Conservation (phyloP, 2,888 invertebrate species). For the Endotricha flammealis region DNA sequence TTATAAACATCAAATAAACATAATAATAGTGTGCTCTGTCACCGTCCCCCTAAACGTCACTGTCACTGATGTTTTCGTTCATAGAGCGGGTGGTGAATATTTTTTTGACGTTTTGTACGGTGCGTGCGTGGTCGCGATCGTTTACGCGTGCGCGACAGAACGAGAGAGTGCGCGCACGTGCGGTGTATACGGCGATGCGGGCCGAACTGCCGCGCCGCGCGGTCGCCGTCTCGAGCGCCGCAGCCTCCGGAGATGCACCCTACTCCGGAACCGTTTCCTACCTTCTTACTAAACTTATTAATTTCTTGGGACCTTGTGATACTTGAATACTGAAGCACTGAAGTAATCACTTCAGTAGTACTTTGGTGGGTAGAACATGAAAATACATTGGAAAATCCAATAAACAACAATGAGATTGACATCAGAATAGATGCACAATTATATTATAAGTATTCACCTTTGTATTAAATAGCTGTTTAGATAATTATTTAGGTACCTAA, state of each 20-base stretch:
- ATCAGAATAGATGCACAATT: too few species aligned
- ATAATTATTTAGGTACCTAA: too few species aligned
- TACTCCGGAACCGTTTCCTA: constrained; percentile 42
- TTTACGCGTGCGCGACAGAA: constrained; percentile 61
- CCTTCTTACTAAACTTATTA: constrained; percentile 1
- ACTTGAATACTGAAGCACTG: too few species aligned
- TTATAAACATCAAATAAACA: constrained; percentile 23
- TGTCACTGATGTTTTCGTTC: constrained; percentile 58
- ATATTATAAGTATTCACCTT: too few species aligned
- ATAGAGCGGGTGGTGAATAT: constrained; percentile 52
- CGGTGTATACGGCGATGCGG: constrained; percentile 39
- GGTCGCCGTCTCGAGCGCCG: constrained; percentile 17
- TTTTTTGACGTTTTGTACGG: constrained; percentile 36
- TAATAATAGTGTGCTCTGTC: constrained; percentile 48
- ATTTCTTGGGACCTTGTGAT: too few species aligned
- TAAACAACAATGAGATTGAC: too few species aligned
- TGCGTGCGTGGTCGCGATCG: constrained; percentile 31
- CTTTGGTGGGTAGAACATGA: too few species aligned
- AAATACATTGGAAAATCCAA: too few species aligned
- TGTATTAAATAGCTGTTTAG: too few species aligned
- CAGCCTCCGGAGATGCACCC: constrained; percentile 33
- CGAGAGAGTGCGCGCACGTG: constrained; percentile 27
- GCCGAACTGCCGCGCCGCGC: constrained; percentile 45
- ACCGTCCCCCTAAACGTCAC: constrained; percentile 64
- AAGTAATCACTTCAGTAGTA: too few species aligned